Evolutionary conservation across 2,797 vertebrate species (phyloP), one percentile per base, ranked within the genome.

Genomic region (Rousettus madagascariensis): DNA sequence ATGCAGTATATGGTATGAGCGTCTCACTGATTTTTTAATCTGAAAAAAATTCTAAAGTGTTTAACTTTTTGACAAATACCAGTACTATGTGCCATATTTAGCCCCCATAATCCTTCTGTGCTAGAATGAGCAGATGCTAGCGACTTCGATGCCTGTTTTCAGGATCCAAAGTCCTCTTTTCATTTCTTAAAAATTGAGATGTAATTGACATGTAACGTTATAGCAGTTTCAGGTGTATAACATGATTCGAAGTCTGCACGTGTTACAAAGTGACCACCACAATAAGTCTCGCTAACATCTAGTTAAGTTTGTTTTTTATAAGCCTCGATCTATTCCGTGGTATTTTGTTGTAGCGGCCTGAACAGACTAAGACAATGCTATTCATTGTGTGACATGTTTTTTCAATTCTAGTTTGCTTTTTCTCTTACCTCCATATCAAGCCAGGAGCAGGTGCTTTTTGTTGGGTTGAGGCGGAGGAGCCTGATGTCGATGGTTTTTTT

Each of bases 401-500:
- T 84, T 90, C 59, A 59, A 28, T 90, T 86, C 8, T 80, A 26
- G 57, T 91, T 93, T 78, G 41, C 22, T 78, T 90, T 86, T 15
- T 78, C 91, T 80, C 61, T 74, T 43, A 22, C 61, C 22, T 92
- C 43, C 30, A 68, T 72, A 95, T 95, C 30, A 87, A 87, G 53
- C 41, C 36, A 77, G 28, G 57, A 84, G 51, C 69, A 87, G 66
- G 55, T 86, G 43, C n/a, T 91, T 77, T 91, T 61, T 69, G 83
- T 65, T 80, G 51, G 28, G 46, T 6, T 79, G 38, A 66, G 83
- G 53, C 83, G 69, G 57, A 91, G 33, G 33, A 83, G 12, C 59
- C 63, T 55, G 72, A 86, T 71, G 53, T 86, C 36, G 78, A 68
- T 12, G 46, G n/a, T 13, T 84, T 93, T 15, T 69, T 69, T 65